Conservation (phyloP, 2,888 invertebrate species). For the Macrophya alboannulata region DNA sequence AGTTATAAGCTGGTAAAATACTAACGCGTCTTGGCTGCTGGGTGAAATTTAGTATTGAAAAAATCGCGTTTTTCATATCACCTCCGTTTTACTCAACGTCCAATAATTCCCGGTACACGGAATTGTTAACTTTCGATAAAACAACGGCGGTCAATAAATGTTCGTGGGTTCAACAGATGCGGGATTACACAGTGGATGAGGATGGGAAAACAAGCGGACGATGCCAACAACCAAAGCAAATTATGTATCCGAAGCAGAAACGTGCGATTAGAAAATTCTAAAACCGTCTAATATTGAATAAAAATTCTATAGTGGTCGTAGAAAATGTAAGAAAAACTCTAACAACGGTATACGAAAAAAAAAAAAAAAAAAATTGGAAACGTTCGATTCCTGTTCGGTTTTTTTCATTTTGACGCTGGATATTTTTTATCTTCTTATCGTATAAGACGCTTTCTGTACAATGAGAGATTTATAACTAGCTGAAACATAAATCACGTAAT, state of each 20-base stretch:
- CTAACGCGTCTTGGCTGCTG: not conserved
- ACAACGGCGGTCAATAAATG: not conserved
- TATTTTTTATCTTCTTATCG: not conserved
- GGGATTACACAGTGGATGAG: not conserved
- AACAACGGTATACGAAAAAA: too few relatives aligned
- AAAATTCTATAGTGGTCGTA: not conserved
- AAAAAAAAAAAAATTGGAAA: not conserved
- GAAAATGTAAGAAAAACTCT: not conserved
- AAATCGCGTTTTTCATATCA: not conserved
- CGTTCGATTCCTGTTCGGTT: not conserved
- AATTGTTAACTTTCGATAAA: not conserved
- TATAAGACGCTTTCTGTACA: not conserved
- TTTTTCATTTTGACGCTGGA: too few relatives aligned
- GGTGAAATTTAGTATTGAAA: not conserved
- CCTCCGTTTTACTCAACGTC: too few relatives aligned
- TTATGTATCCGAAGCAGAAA: not conserved
- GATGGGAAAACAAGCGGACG: conserved; percentile 22
- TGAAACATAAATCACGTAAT: conserved; percentile 14
- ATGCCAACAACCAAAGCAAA: not conserved
- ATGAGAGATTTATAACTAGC: not conserved
- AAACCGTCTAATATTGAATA: conserved; percentile 7
- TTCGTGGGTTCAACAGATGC: not conserved
- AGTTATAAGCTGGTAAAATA: not conserved
- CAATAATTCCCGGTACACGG: not conserved
- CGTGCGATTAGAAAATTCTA: not conserved